Evolutionary conservation across 2,113 vertebrate genomes (phyloP), one percentile per base, ranked within the genome.

Genomic region (Ivindomyrus marchei): DNA sequence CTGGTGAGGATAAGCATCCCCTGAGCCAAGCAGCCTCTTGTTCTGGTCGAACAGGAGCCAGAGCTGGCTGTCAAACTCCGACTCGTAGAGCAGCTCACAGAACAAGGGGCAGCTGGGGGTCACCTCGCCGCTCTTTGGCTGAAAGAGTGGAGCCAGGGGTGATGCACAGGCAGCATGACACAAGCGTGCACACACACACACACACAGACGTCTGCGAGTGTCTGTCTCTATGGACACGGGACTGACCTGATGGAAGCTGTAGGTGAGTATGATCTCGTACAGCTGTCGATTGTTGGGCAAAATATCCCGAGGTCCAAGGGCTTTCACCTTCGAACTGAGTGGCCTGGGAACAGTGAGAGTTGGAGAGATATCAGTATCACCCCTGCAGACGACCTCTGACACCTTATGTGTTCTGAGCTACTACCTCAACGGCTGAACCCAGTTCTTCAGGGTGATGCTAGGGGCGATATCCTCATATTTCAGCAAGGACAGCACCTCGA

Each of bases 31-130:
- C 0, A 98, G 96, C 77, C 97, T 97, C 95, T 99, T 99, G 95
- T 99, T 99, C 94, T 98, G 98, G 92, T 99, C 98, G 93, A 98
- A 99, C 91, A 99, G 95, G 93, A 99, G 98, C 98, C 98, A 99
- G 1, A 99, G 95, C 46, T 99, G 98, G 94, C 98, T 99, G 95
- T 99, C 98, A 94, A 98, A 99, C 95, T 99, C 98, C 1, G 98
- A 99, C 94, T 99, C 98, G 0, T 99, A 99, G 4, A 99, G 90
- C 87, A 99, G 93, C 93, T 99, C 98, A 95, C 98, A 99, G 85
- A 99, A 96, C 90, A 97, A 94, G 0, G 98, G 98, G 91, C 98
- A 99, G 93, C 98, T 99, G 88, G 98, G 97, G 45, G 97, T 99
- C 56, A 99, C 97, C 93, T 99, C 98, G n/a, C 98, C 98, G 91